Conservation (phyloP, 2,888 invertebrate genomes). For the Parasteatoda lunata region DNA sequence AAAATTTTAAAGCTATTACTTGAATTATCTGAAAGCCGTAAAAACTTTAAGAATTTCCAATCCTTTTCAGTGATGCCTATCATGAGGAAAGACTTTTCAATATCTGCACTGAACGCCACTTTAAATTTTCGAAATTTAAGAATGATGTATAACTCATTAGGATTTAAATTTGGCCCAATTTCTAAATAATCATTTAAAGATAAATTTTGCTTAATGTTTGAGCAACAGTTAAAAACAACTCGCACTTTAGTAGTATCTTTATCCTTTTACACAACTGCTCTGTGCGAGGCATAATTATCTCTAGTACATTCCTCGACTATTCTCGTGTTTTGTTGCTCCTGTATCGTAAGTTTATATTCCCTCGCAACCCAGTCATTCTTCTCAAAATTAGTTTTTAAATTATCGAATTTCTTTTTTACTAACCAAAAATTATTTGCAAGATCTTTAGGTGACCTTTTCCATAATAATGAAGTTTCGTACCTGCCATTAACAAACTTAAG, state of each 20-base stretch:
- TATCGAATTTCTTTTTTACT: background rate
- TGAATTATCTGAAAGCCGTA: background rate
- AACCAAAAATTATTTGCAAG: background rate
- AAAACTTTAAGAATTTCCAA: background rate
- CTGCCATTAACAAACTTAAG: background rate
- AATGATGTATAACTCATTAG: background rate
- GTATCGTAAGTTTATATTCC: background rate
- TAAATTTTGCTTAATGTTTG: background rate
- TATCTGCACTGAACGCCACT: background rate
- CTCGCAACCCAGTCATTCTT: background rate
- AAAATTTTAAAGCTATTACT: background rate
- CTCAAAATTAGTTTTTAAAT: background rate
- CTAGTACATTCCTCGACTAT: background rate
- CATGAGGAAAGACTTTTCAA: background rate
- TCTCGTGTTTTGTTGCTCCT: background rate
- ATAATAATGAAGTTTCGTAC: background rate
- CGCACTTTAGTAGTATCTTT: background rate
- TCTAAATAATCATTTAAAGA: background rate
- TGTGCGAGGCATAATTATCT: no score
- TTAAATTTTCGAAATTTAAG: background rate
- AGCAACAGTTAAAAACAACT: background rate
- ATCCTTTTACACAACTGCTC: background rate
- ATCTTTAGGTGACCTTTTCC: background rate
- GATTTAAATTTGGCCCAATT: background rate
- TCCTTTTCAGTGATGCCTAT: background rate